phyloP scores from a whole-genome alignment of 2,888 invertebrate genomes.

The Arrhopalites spinosus region DNA sequence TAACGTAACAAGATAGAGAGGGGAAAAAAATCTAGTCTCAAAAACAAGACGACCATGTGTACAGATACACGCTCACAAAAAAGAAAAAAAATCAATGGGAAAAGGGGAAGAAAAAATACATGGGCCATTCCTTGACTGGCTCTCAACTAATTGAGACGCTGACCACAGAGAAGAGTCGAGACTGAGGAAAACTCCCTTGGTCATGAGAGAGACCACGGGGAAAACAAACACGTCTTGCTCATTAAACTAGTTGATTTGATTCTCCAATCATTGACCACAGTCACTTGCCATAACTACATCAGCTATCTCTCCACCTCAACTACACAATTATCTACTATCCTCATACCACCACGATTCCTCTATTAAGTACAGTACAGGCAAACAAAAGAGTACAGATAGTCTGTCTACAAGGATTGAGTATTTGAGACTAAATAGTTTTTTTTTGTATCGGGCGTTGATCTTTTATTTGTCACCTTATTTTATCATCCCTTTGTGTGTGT shows the following conservation, averaged over 20 bases:
- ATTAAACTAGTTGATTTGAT: constrained; percentile 43
- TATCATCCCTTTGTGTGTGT: no score
- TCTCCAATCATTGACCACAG: constrained; percentile 38
- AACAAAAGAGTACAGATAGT: no score
- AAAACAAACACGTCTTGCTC: constrained; percentile 48
- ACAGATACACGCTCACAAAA: not conserved
- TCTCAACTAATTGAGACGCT: not conserved
- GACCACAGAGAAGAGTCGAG: not conserved
- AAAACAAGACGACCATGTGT: not conserved
- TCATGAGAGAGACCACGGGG: constrained; percentile 1
- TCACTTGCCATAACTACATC: constrained; percentile 4
- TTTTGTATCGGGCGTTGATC: no score
- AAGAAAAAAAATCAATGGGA: not conserved
- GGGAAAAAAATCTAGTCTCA: not conserved
- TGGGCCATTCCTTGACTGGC: not conserved
- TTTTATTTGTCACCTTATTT: no score
- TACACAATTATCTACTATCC: not conserved
- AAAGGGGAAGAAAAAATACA: not conserved
- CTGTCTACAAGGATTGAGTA: no score
- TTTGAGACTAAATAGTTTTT: no score
- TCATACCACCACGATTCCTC: not conserved
- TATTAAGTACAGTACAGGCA: no score
- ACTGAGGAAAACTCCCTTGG: not conserved
- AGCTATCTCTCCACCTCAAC: not conserved
- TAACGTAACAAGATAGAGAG: constrained; percentile 13